Conservation (phyloP, 2,113 vertebrate genomes). For the Neogale vison region DNA sequence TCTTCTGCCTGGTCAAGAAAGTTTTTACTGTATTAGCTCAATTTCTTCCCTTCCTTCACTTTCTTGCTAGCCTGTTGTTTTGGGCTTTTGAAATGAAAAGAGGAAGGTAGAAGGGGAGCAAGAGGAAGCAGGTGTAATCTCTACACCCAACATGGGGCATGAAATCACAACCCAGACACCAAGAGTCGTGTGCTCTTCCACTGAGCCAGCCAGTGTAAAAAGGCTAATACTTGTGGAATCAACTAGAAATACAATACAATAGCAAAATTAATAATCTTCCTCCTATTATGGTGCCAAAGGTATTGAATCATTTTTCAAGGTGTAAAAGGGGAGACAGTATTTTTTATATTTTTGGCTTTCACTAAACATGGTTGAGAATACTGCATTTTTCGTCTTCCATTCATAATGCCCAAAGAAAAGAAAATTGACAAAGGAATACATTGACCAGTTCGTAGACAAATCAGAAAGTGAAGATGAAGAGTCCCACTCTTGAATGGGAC, state of each 20-base stretch:
- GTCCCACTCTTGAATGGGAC: background rate
- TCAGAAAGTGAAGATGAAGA: background rate
- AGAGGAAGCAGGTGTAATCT: background rate
- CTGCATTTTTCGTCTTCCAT: background rate
- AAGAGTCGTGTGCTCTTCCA: background rate
- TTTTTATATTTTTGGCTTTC: background rate
- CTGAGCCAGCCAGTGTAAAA: background rate
- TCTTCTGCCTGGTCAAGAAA: background rate
- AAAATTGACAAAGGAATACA: background rate
- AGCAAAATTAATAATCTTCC: background rate
- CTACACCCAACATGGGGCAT: background rate
- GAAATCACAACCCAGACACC: background rate
- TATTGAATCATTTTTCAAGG: background rate
- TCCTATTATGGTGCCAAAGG: background rate
- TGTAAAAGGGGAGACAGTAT: background rate
- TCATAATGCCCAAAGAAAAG: background rate
- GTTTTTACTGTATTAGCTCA: background rate
- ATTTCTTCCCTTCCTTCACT: background rate
- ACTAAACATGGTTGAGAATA: background rate
- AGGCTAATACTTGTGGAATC: background rate
- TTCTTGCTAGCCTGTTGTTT: background rate
- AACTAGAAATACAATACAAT: background rate
- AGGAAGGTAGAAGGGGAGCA: background rate
- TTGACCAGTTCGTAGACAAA: background rate
- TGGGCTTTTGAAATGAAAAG: background rate